A percentile compares a stretch with the other conserved stretches of the same genome.
These are phyloP conservation scores for Otis tarda DNA, from an alignment of 2,113 vertebrate species.

Conservation along the genomic window DNA sequence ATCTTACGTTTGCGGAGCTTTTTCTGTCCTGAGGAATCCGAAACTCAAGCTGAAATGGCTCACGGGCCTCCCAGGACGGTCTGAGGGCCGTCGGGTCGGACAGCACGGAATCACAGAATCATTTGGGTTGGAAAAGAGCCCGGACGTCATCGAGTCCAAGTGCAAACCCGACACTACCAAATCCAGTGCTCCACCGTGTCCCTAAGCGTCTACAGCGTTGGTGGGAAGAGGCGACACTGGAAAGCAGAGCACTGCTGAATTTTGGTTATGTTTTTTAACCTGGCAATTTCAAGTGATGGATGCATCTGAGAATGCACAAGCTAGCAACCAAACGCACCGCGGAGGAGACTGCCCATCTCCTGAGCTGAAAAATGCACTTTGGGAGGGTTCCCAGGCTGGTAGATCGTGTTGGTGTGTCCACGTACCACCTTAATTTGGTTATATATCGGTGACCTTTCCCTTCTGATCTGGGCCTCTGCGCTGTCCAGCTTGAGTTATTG, in stretches of 20 bases:
- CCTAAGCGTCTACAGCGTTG: neutral
- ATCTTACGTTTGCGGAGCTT: neutral
- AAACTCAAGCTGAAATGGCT: neutral
- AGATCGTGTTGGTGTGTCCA: neutral
- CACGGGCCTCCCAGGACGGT: neutral
- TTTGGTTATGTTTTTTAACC: neutral
- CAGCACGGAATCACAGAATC: neutral
- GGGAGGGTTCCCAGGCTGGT: neutral
- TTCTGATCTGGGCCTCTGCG: neutral
- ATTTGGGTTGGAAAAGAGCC: neutral
- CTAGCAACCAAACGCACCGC: fast-evolving
- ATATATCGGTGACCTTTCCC: neutral
- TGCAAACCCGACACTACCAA: neutral
- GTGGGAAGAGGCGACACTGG: neutral
- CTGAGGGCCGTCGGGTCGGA: neutral
- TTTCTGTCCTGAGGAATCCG: neutral
- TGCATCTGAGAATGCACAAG: neutral
- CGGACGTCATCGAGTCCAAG: neutral
- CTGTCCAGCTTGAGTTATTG: neutral
- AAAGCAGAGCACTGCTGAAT: neutral
- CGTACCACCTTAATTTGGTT: neutral
- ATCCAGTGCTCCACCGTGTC: neutral
- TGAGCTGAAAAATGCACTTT: neutral
- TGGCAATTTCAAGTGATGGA: neutral
- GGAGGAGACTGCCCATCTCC: neutral